Evolutionary conservation across 2,113 vertebrate species (phyloP).

Genomic region (Gasterosteus nipponicus): DNA sequence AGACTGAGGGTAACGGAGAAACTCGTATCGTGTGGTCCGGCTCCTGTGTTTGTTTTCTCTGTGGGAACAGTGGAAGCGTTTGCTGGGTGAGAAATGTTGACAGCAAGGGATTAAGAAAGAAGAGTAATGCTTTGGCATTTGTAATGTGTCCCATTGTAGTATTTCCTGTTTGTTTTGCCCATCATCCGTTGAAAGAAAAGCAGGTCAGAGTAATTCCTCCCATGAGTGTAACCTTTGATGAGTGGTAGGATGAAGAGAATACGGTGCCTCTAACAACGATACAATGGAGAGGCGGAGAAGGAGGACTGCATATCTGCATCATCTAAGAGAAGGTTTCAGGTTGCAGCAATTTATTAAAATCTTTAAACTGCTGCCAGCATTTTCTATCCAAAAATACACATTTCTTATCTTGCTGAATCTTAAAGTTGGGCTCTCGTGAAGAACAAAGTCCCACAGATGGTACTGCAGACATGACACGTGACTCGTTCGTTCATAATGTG

Average conservation of each 20-base stretch:
- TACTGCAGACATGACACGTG: not conserved
- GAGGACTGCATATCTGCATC: not conserved
- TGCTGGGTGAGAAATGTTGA: not conserved
- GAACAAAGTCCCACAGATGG: not conserved
- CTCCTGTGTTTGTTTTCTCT: not conserved
- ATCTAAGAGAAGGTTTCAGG: conserved; percentile 14
- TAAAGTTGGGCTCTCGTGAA: not conserved
- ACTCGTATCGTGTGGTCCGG: conserved; percentile 22
- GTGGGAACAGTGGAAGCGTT: not conserved
- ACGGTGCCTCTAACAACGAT: not conserved
- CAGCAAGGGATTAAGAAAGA: not conserved
- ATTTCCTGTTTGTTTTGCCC: not conserved
- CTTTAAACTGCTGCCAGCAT: not conserved
- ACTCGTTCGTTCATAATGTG: not conserved
- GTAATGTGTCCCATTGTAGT: not conserved
- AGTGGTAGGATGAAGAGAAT: not conserved
- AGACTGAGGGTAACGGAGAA: conserved; percentile 1
- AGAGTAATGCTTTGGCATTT: not conserved
- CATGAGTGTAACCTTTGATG: conserved; percentile 4
- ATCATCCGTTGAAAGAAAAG: conserved; percentile 7
- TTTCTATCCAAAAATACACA: not conserved
- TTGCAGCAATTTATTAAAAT: not conserved
- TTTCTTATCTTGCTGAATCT: not conserved
- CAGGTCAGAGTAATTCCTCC: conserved; percentile 42
- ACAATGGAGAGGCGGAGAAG: not conserved